Base-by-base conservation (phyloP, 2,888 invertebrate genomes). In the Smittia sp. region DNA sequence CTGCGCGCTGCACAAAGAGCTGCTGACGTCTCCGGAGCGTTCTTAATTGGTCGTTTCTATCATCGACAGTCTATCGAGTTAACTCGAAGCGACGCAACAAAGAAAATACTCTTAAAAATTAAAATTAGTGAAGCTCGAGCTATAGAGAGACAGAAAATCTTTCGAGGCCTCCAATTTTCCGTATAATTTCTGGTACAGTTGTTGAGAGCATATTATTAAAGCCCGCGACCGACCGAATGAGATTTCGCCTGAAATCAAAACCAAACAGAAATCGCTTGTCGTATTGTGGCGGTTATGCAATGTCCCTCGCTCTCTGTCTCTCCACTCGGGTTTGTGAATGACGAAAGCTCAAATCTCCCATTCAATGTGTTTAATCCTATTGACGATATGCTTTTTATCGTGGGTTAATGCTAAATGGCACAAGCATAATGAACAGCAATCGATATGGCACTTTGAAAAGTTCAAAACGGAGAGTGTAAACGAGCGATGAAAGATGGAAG, bases 361-460 rank as follows among this genome's bases (percentile, higher is more conserved):
- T 66, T 66, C 66, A 66, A 15, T 38, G 66, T 46, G n/a, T 46
- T 66, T 66, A 66, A 18, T 11, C 32, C 66, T 66, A 39, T 18
- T 66, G 20, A 66, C 66, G 66, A 66, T 66, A 38, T 20, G 27
- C 20, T 65, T 63, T 24, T 63, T 65, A 65, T 65, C 65, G 65
- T 18, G 38, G 32, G 24, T 7, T 38, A 65, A 65, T 65, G 38
- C 1, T 65, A 65, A 46, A 46, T 38, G 46, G 11, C 46, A 46
- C n/a, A 11, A 15, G n/a, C 46, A 46, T 46, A 46, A 46, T 39
- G 38, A 66, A 38, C 39, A 9, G 39, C 1, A 62, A 66, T 32
- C 32, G 66, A 66, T 66, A 66, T 66, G 38, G 66, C 66, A 65
- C 65, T 65, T 65, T 22, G 27, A 15, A 52, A 46, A 46, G 46